These are phyloP conservation scores for Otolemur crassicaudatus DNA, from an alignment of 2,797 vertebrate genomes.

Conservation along the genomic window DNA sequence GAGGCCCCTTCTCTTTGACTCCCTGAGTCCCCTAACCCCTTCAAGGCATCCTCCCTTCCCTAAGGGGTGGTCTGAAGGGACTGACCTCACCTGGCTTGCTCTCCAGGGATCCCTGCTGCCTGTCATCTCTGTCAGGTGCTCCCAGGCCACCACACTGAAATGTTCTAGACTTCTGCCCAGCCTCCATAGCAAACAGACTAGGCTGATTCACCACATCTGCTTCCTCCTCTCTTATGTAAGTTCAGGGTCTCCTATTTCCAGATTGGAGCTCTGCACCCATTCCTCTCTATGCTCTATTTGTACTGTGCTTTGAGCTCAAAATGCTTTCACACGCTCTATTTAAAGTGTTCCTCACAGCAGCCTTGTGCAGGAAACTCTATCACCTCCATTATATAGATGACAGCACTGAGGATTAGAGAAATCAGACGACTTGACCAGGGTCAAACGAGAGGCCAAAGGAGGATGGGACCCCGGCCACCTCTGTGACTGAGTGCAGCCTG, in stretches of 20 bases:
- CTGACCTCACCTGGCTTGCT: background rate
- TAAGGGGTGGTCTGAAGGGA: background rate
- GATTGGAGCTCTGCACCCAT: background rate
- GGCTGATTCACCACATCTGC: background rate
- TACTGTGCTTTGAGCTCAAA: background rate
- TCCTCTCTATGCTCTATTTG: background rate
- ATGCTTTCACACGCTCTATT: background rate
- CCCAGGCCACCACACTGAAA: background rate
- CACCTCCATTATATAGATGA: background rate
- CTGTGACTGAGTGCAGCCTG: fast-evolving
- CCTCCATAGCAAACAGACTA: background rate
- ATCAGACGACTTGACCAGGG: background rate
- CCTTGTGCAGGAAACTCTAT: background rate
- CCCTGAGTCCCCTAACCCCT: background rate
- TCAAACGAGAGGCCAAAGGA: background rate
- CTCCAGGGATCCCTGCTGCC: background rate
- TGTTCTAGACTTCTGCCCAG: background rate
- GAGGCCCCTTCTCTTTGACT: background rate
- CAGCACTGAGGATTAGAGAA: background rate
- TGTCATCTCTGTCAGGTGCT: background rate
- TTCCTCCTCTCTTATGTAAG: background rate
- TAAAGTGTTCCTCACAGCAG: background rate
- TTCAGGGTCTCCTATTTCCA: background rate
- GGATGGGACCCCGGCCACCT: background rate
- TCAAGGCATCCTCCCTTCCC: background rate